Evolutionary conservation across 2,888 invertebrate genomes (phyloP), one percentile per base, ranked within the genome.

Genomic region (Tetropium fuscum): DNA sequence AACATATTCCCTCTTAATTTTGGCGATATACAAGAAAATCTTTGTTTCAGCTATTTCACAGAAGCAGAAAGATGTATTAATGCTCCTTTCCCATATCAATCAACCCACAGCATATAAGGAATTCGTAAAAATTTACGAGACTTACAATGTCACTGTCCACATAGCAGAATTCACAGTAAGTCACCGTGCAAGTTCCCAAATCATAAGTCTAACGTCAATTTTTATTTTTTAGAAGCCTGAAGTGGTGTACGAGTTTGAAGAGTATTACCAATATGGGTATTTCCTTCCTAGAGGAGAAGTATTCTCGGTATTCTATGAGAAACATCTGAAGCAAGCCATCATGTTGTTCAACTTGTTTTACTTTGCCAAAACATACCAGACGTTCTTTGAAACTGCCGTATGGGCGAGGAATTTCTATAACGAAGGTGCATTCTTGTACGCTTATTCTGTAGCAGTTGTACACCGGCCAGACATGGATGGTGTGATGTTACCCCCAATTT

Each of bases 301-400:
- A 8, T 90, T 88, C 83, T 87, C 88, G 15, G 83, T 86, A 74
- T 85, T 85, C 74, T 83, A 88, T 75, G 83, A 85, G 53, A 80
- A 83, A 25, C 88, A 92, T 57, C 82, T 85, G 48, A 84, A 86
- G 69, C 88, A 92, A 75, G 88, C 87, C 7, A 76, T 85, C 3
- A 85, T 87, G 3, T 79, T 92, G 15, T 89, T 89, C 81, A 86
- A 89, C 74, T 82, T 89, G 53, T 84, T 93, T 66, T 86, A 85
- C 81, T 87, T 88, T 54, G 89, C 91, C 66, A 90, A 89, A 78
- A 88, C 90, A 76, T 92, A 86, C 78, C 84, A 87, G 16, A 88
- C 88, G 22, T 90, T 93, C 83, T 85, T 86, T 77, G 85, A 87
- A 68, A 88, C 89, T 5, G 90, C 89, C 30, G 86, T 87, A 27